Evolutionary conservation across 2,888 invertebrate genomes (phyloP).

Genomic region (Oasisia sp.): DNA sequence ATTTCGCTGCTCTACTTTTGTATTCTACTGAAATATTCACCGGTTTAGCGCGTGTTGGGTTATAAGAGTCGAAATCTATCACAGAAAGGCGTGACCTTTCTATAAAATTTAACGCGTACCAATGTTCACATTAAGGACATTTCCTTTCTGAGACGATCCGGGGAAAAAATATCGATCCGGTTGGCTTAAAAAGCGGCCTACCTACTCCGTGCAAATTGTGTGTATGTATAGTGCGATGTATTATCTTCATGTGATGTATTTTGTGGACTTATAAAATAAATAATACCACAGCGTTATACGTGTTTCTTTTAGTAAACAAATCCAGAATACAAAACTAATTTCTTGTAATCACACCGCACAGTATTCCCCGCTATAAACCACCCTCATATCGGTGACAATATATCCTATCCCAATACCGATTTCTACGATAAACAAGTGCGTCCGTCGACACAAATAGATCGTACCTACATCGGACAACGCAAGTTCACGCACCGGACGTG

Average conservation of each 20-base stretch:
- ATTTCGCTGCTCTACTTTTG: not conserved
- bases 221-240: not conserved
- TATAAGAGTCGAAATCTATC: not conserved
- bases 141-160: not conserved
- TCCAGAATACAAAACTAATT: not conserved
- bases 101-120: not conserved
- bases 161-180: not conserved
- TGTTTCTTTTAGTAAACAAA: not conserved
- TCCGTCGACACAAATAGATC: not conserved
- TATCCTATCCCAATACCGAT: not conserved
- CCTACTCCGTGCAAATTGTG: not conserved
- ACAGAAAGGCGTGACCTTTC: not conserved
- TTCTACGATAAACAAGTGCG: not conserved
- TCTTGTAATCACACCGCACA: not conserved
- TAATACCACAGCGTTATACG: not conserved
- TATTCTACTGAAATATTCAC: slow-evolving; percentile 10
- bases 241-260: not conserved
- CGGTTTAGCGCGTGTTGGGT: not conserved
- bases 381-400: not conserved
- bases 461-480: not conserved
- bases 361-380: not conserved
- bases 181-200: not conserved
- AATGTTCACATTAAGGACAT: not conserved
- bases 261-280: not conserved
- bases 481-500: slow-evolving; percentile 13